phyloP scores from a whole-genome alignment of 2,797 vertebrate genomes.

The Cetoscarus ocellatus region DNA sequence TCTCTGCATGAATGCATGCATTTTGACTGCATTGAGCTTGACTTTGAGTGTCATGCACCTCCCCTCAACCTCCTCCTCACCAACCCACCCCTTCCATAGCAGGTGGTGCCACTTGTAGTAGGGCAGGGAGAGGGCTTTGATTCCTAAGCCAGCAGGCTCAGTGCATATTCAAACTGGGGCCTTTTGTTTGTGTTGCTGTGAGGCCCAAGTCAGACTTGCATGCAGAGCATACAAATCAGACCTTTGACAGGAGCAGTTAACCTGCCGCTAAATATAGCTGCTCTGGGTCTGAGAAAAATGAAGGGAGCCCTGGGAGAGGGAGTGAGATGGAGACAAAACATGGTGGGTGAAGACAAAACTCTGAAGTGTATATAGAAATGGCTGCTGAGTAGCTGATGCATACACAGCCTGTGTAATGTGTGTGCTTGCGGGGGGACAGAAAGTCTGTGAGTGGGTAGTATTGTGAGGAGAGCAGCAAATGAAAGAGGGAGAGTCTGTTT shows the following conservation, averaged over 20 bases:
- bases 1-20: constrained; percentile 54
- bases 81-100: constrained; percentile 66
- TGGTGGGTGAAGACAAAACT: constrained; percentile 15
- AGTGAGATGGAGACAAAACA: constrained; percentile 56
- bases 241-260: constrained; percentile 86
- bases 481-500: constrained; percentile 81
- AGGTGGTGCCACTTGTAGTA: constrained; percentile 82
- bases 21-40: constrained; percentile 60
- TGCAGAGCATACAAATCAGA: constrained; percentile 87
- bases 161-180: constrained; percentile 83
- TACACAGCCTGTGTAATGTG: constrained; percentile 49
- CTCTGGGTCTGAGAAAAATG: constrained; percentile 74
- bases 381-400: constrained; percentile 54
- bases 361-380: constrained; percentile 30
- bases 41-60: constrained; percentile 58
- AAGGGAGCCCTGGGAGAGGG: constrained; percentile 58
- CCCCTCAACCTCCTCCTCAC: constrained; percentile 23
- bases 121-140: constrained; percentile 79
- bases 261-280: constrained; percentile 86
- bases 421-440: constrained; percentile 26
- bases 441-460: constrained; percentile 48
- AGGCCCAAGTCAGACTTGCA: constrained; percentile 79
- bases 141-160: constrained; percentile 80
- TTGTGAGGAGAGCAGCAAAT: constrained; percentile 73
- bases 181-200: constrained; percentile 84